Base-by-base conservation (phyloP, 2,113 vertebrate genomes). In the Falcunculus frontatus region DNA sequence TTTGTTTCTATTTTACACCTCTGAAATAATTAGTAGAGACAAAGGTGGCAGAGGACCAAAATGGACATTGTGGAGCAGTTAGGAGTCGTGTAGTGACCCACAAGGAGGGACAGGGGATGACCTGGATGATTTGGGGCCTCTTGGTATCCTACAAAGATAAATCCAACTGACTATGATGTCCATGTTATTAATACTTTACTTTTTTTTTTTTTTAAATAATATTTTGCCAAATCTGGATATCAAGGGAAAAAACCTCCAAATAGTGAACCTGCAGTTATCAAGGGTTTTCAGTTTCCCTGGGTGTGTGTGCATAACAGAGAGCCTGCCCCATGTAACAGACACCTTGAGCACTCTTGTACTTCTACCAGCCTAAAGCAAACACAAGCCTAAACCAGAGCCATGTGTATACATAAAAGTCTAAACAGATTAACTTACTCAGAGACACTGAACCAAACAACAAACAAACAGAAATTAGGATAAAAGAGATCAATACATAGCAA, bases 391-490 rank as follows among this genome's bases (percentile, higher is more conserved):
- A 92, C n/a, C 53, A n/a, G 79, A 84, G 44, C 68, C n/a, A 33
- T 93, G 89, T 96, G 94, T 94, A 86, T 78, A 94, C 76, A 93
- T 6, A 89, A 57, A 95, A 95, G 88, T 93, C 60, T 64, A 89
- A 97, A 96, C 32, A 95, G 96, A 96, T 94, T 95, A 97, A 53
- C 76, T 89, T 70, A 46, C 56, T 95, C 56, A 39, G 69, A 95
- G 84, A 93, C n/a, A 90, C 85, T 59, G 95, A 95, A 94, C 32
- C 2, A 23, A 97, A 89, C 77, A 96, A 92, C 87, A 96, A 92
- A 97, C 85, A 96, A 96, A 96, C 78, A 94, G 95, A 90, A 94
- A 95, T 96, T 46, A 65, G 80, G 95, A 95, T 95, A 96, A 95
- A 97, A 83, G 17, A 69, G 87, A 97, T 94, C 96, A 89, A 88